Conservation (phyloP, 2,888 invertebrate genomes). For the Drosophila nr. perissopoda region DNA sequence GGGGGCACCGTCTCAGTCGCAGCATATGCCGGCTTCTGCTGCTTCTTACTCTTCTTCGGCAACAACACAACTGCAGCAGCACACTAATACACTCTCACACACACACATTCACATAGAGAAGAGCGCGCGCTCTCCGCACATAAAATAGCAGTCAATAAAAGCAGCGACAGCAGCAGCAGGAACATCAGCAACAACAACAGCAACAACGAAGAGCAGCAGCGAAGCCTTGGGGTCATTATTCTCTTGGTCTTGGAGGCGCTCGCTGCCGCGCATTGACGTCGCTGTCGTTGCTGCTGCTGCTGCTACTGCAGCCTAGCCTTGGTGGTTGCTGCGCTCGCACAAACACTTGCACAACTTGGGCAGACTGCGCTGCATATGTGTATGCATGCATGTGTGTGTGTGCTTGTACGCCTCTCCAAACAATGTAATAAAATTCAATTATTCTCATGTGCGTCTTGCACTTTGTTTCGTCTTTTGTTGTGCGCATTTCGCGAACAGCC, state of each 20-base stretch:
- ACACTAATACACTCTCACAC: slow-evolving; percentile 36
- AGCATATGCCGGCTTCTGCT: slow-evolving; percentile 83
- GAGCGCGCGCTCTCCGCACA: slow-evolving; percentile 60
- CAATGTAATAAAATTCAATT: slow-evolving; percentile 85
- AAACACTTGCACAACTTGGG: slow-evolving; percentile 52
- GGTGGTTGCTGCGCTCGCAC: slow-evolving; percentile 75
- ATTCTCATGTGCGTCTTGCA: slow-evolving; percentile 84
- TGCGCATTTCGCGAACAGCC: slow-evolving; percentile 77
- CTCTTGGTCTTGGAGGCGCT: slow-evolving; percentile 80
- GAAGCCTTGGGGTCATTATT: slow-evolving; percentile 85
- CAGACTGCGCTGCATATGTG: slow-evolving; percentile 51
- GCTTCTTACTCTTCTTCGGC: slow-evolving; percentile 66
- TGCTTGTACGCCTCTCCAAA: slow-evolving; percentile 76
- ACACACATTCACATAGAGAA: slow-evolving; percentile 34
- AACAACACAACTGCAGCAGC: slow-evolving; percentile 69
- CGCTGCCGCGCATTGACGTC: slow-evolving; percentile 66
- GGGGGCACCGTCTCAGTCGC: slow-evolving; percentile 54
- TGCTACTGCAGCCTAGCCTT: slow-evolving; percentile 72
- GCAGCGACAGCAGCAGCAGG: slow-evolving; percentile 60
- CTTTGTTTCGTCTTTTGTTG: slow-evolving; percentile 83
- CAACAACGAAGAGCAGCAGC: slow-evolving; percentile 57
- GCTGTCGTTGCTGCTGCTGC: slow-evolving; percentile 41
- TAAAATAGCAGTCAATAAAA: slow-evolving; percentile 79
- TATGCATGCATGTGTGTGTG: slow-evolving; percentile 21
- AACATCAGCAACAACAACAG: slow-evolving; percentile 59